Percentiles rank a stretch among this genome's conserved stretches.
These are phyloP conservation scores for Gopherus evgoodei DNA, from an alignment of 2,113 vertebrate species.

Conservation along the genomic window DNA sequence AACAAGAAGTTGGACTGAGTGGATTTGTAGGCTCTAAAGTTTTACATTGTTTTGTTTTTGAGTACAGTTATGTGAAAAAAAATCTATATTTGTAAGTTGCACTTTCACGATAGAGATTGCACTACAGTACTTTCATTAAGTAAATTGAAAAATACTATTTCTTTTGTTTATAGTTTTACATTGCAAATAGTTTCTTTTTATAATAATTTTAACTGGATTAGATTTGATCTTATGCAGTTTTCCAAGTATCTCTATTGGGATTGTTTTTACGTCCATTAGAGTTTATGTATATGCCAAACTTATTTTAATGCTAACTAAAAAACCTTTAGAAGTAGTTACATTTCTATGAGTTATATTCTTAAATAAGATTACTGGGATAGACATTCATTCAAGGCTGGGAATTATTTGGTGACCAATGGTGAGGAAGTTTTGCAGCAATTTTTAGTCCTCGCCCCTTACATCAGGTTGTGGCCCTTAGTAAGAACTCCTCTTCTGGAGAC, in stretches of 20 bases:
- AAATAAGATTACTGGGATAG: neutral
- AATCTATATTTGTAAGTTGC: too few relatives aligned
- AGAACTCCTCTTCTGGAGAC: neutral
- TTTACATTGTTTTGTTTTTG: too few relatives aligned
- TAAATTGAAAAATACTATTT: too few relatives aligned
- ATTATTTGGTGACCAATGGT: neutral
- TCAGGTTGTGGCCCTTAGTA: neutral
- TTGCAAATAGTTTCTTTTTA: neutral
- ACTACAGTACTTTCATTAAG: too few relatives aligned
- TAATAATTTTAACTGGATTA: neutral
- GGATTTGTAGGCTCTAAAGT: too few relatives aligned
- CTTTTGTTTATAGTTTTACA: too few relatives aligned
- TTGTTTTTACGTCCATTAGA: neutral
- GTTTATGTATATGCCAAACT: neutral
- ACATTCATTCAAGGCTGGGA: neutral
- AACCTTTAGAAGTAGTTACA: neutral
- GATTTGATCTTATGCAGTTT: neutral
- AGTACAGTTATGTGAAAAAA: too few relatives aligned
- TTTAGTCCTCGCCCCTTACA: neutral
- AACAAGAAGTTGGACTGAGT: too few relatives aligned
- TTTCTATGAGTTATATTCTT: neutral
- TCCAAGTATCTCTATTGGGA: neutral
- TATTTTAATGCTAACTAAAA: neutral
- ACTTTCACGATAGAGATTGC: too few relatives aligned
- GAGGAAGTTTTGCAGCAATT: neutral